These are phyloP conservation scores for Phacellophora camtschatica DNA, from an alignment of 30 jellyfish, hydroid and myxozoan species.

Conservation along the genomic window DNA sequence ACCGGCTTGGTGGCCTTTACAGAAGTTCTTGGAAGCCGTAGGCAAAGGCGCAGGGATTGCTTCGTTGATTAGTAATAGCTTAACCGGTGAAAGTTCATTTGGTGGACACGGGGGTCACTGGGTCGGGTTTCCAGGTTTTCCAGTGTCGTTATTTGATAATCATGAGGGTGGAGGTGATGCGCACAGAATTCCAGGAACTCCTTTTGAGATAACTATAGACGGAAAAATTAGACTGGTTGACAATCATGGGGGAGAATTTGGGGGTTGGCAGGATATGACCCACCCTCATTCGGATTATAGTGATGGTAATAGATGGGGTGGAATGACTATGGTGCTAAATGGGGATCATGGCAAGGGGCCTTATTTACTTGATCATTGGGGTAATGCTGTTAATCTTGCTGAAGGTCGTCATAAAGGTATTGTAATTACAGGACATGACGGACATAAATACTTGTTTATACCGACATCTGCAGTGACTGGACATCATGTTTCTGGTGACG, in stretches of 20 bases:
- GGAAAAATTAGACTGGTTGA: conserved; percentile 61
- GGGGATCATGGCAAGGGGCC: conserved; percentile 79
- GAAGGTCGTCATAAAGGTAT: conserved; percentile 70
- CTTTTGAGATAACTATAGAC: conserved; percentile 58
- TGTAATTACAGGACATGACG: conserved; percentile 74
- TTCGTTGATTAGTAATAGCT: conserved; percentile 23
- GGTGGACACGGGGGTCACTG: conserved; percentile 62
- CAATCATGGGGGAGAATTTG: conserved; percentile 28
- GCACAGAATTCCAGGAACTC: conserved; percentile 56
- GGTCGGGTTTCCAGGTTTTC: conserved; percentile 88
- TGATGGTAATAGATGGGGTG: conserved; percentile 83
- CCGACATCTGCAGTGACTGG: conserved; percentile 86
- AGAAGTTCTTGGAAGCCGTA: conserved; percentile 21
- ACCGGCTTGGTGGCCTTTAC: conserved; percentile 73
- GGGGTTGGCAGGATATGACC: conserved; percentile 73
- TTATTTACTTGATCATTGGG: conserved; percentile 88
- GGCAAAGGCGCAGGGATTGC: conserved; percentile 30
- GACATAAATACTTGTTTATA: conserved; percentile 68
- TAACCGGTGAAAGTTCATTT: conserved; percentile 3
- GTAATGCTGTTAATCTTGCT: conserved; percentile 59
- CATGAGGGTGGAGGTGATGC: conserved; percentile 28
- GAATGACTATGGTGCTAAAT: conserved; percentile 70
- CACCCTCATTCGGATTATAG: conserved; percentile 66
- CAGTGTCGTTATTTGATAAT: conserved; percentile 47
- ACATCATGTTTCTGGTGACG: conserved; percentile 70